Evolutionary conservation across 2,888 invertebrate genomes (phyloP).

Genomic region (Lamellibrachia satsuma): DNA sequence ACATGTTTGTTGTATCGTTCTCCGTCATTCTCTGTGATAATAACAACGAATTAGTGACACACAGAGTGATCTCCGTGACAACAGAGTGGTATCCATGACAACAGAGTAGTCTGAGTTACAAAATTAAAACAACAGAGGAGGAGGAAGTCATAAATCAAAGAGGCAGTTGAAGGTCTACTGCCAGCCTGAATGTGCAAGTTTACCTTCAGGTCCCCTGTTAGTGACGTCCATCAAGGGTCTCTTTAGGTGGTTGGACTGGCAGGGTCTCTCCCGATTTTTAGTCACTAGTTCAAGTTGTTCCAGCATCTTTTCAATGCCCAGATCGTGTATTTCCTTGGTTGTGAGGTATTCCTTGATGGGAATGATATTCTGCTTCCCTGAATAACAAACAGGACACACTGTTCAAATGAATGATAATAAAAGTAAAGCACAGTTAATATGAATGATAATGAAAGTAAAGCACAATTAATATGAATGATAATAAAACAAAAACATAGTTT

Average conservation of each 20-base stretch:
- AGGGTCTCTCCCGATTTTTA: background rate
- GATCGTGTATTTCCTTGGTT: background rate
- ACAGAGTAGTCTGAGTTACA: too few relatives aligned
- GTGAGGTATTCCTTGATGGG: background rate
- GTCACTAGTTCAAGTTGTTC: background rate
- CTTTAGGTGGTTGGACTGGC: background rate
- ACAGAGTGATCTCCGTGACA: too few relatives aligned
- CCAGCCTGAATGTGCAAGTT: background rate
- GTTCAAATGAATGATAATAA: background rate
- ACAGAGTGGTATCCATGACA: too few relatives aligned
- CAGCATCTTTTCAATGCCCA: background rate
- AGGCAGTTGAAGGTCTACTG: too few relatives aligned
- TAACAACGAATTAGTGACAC: background rate
- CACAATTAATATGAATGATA: too few relatives aligned
- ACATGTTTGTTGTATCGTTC: background rate
- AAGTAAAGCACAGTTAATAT: too few relatives aligned
- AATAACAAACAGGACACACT: background rate
- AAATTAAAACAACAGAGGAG: too few relatives aligned
- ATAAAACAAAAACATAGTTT: too few relatives aligned
- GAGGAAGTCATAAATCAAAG: background rate
- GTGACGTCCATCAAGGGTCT: background rate
- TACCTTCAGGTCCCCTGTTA: background rate
- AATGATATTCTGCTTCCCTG: background rate
- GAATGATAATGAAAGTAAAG: too few relatives aligned
- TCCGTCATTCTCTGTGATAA: background rate